phyloP scores from a whole-genome alignment of 2,113 vertebrate species.

The Osmerus eperlanus region DNA sequence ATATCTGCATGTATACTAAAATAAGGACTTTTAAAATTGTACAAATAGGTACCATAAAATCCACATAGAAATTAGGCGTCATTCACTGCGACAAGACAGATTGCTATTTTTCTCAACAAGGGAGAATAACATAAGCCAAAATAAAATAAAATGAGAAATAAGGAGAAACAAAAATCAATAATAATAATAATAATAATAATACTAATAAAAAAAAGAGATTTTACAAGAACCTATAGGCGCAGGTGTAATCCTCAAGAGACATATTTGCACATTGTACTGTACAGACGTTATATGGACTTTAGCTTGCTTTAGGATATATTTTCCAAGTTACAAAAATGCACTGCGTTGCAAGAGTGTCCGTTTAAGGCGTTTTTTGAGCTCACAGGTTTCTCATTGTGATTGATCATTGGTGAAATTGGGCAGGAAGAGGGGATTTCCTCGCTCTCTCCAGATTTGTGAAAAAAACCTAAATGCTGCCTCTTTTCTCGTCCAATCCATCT shows the following conservation, averaged over 20 bases:
- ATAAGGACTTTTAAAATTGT: conserved; percentile 99
- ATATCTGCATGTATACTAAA: conserved; percentile 99
- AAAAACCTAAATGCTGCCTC: conserved; percentile 51
- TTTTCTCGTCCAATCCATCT: conserved; percentile 39
- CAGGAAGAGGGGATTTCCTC: conserved; percentile 19
- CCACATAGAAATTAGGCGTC: conserved; percentile 96
- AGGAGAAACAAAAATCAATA: conserved; percentile 52
- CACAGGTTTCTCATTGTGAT: conserved; percentile 77
- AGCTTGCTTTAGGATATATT: conserved; percentile 93
- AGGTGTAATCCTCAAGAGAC: conserved; percentile 88
- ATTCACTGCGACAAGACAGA: conserved; percentile 90
- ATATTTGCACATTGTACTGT: conserved; percentile 92
- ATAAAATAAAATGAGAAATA: conserved; percentile 37
- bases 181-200: conserved; percentile 65
- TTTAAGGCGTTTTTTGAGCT: conserved; percentile 99
- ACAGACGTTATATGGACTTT: conserved; percentile 90
- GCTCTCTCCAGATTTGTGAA: conserved; percentile 45
- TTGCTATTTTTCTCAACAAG: conserved; percentile 81
- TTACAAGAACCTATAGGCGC: conserved; percentile 86
- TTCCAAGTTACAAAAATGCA: conserved; percentile 91
- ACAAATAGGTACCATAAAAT: conserved; percentile 99
- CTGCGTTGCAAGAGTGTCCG: conserved; percentile 91
- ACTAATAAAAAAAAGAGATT: conserved; percentile 84
- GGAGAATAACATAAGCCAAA: conserved; percentile 85
- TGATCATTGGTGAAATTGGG: conserved; percentile 52